Evolutionary conservation across 2,113 vertebrate genomes (phyloP).

Genomic region (Onychorhynchus coronatus): DNA sequence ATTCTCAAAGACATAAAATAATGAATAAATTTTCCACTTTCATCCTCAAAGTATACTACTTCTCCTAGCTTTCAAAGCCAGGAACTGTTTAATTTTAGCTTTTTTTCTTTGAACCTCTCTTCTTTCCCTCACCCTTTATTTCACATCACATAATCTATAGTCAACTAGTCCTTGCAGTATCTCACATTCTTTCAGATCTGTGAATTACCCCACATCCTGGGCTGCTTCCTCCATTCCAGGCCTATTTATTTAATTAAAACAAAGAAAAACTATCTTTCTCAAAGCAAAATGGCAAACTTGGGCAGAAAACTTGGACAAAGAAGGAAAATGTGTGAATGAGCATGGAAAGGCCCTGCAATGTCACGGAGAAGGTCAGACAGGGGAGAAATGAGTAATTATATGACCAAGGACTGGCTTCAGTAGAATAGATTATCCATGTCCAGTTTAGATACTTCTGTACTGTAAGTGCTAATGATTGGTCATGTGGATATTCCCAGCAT

Average conservation of each 20-base stretch:
- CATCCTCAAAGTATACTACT: neutral
- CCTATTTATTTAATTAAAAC: neutral
- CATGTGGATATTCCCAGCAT: neutral
- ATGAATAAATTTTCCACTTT: neutral
- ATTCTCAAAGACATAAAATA: neutral
- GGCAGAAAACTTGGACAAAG: neutral
- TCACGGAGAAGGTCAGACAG: neutral
- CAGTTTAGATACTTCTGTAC: neutral
- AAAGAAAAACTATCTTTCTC: neutral
- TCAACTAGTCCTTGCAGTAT: neutral
- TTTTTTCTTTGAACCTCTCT: neutral
- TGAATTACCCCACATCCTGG: neutral
- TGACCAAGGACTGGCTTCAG: neutral
- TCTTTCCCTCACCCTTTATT: neutral
- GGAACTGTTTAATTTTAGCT: neutral
- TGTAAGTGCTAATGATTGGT: neutral
- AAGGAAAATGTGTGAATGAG: neutral
- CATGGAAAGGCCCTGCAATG: neutral
- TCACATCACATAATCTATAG: neutral
- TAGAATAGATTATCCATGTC: neutral
- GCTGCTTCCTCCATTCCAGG: neutral
- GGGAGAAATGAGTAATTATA: neutral
- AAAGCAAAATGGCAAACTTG: neutral
- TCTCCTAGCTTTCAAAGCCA: neutral
- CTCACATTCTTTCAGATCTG: neutral